phyloP scores from a whole-genome alignment of 1,140 invertebrate genomes.

The Trichomalopsis sarcophagae region DNA sequence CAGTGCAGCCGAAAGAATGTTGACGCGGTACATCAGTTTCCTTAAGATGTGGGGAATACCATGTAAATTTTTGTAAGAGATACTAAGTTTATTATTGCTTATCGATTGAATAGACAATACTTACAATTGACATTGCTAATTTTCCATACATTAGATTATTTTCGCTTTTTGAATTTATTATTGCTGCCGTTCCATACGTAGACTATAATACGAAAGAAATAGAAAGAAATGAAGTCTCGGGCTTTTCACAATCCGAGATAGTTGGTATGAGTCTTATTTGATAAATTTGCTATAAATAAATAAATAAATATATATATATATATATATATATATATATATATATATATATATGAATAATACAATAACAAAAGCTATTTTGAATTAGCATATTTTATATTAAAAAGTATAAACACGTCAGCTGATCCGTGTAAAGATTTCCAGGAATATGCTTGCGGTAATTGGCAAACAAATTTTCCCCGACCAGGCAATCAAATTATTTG shows the following conservation, averaged over 20 bases:
- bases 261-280: neutral
- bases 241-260: neutral
- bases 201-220: neutral
- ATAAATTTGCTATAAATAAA: neutral
- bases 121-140: too few relatives aligned
- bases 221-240: too few relatives aligned
- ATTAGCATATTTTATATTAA: neutral
- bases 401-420: slow-evolving; percentile 32
- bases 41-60: neutral
- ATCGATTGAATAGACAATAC: too few relatives aligned
- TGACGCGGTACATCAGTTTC: neutral
- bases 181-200: too few relatives aligned
- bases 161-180: too few relatives aligned
- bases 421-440: slow-evolving; percentile 45
- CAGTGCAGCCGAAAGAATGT: neutral
- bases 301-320: neutral
- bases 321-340: too few relatives aligned
- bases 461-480: slow-evolving; percentile 30
- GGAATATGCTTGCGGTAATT: slow-evolving; percentile 39
- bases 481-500: slow-evolving; percentile 16
- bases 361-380: neutral
- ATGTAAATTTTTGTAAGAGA: neutral
- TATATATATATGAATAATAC: too few relatives aligned
- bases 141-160: too few relatives aligned
- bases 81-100: neutral